Percentiles rank a stretch among this genome's conserved stretches.
Conservation (phyloP, 2,888 invertebrate species). For the Xestobium rufovillosum region DNA sequence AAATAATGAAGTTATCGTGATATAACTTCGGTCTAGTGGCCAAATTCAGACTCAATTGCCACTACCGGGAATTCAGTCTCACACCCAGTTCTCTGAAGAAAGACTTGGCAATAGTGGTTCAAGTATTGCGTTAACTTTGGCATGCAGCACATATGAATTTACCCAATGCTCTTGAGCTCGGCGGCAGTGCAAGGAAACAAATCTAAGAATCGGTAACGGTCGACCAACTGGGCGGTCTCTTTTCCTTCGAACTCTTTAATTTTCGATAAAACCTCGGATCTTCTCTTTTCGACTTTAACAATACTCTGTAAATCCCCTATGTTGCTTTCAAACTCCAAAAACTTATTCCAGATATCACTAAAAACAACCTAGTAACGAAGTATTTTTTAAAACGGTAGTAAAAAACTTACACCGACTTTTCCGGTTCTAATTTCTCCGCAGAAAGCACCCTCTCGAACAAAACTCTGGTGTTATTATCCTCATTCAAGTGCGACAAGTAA, state of each 20-base stretch:
- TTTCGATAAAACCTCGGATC: slow-evolving; percentile 88
- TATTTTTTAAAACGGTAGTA: neutral
- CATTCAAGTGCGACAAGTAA: slow-evolving; percentile 95
- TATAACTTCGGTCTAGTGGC: no score
- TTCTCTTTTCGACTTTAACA: slow-evolving; percentile 91
- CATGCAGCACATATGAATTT: no score
- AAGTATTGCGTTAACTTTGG: no score
- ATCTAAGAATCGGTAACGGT: slow-evolving; percentile 92
- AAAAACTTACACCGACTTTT: slow-evolving; percentile 73
- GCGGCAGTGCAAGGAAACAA: slow-evolving; percentile 86
- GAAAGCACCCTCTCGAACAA: slow-evolving; percentile 94
- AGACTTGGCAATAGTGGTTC: no score
- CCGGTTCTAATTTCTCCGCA: slow-evolving; percentile 82
- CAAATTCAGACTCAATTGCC: no score
- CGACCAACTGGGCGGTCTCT: slow-evolving; percentile 94
- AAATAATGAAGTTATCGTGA: no score
- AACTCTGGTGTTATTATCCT: slow-evolving; percentile 99
- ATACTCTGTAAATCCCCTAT: slow-evolving; percentile 97
- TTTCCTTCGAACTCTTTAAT: slow-evolving; percentile 94
- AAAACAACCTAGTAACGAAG: slow-evolving; percentile 17
- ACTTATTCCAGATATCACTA: slow-evolving; percentile 96
- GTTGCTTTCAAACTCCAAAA: slow-evolving; percentile 96
- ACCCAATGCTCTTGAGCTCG: slow-evolving; percentile 85
- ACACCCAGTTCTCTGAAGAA: no score
- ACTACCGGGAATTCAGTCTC: no score